phyloP scores from a whole-genome alignment of 2,797 vertebrate genomes.

The Aphelocoma californica region DNA sequence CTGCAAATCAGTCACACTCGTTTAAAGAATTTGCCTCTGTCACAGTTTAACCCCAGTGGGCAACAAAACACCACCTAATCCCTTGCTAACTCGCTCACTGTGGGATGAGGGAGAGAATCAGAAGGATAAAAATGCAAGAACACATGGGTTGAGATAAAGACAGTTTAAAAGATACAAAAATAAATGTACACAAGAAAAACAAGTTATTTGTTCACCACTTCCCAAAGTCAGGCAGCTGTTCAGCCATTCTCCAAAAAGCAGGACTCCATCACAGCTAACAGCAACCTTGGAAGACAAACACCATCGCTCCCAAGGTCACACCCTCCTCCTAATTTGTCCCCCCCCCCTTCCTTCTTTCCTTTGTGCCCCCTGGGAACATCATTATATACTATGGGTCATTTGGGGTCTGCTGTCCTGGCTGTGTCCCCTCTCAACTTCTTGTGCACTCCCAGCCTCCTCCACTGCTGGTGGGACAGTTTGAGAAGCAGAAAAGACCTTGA shows the following conservation, averaged over 20 bases:
- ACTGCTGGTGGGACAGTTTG: rapidly evolving
- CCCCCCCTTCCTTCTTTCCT: neutral
- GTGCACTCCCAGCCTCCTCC: neutral
- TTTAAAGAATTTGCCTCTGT: neutral
- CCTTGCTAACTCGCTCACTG: neutral
- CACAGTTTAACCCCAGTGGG: rapidly evolving
- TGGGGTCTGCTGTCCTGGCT: neutral
- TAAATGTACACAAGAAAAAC: rapidly evolving
- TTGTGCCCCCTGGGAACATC: rapidly evolving
- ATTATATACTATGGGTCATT: rapidly evolving
- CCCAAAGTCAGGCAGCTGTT: neutral
- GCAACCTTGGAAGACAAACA: neutral
- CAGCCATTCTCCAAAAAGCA: neutral
- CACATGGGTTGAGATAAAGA: neutral
- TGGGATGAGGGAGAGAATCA: neutral
- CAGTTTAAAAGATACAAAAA: neutral
- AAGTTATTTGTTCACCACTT: neutral
- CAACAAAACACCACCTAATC: neutral
- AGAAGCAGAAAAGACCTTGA: neutral
- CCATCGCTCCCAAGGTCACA: rapidly evolving
- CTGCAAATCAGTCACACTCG: neutral
- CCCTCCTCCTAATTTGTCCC: neutral
- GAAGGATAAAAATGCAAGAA: neutral
- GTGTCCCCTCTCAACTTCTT: neutral
- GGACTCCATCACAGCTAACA: rapidly evolving